Base-by-base conservation (phyloP, 2,888 invertebrate genomes). In the Heliconius aoede region DNA sequence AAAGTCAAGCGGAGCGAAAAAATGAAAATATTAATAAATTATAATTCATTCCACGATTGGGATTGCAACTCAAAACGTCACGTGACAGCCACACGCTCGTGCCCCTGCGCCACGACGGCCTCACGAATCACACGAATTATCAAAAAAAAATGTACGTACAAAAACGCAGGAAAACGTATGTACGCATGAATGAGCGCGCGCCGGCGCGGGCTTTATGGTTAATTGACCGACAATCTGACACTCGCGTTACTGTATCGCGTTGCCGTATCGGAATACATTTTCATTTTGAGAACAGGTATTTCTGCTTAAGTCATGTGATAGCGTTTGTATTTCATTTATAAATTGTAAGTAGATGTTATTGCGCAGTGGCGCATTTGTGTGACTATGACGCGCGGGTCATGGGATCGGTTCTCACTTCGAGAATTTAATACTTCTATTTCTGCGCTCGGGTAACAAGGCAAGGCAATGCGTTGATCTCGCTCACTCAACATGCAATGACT, bases 181-280 rank as follows among this genome's bases (percentile, higher is more conserved):
- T 8, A 78, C 74, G 80, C 77, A 76, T 81, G 81, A 82, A 82
- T 82, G 82, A 81, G 71, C 72, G 28, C 64, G 79, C 81, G 73
- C 72, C 58, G 55, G 79, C 80, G 82, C 81, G 81, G 83, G 81
- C 67, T 80, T 80, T 80, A 83, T 78, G 82, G 81, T 80, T 82
- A 82, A 81, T 76, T 80, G 81, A 79, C 76, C 79, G 69, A 60
- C 68, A 46, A 72, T 78, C 40, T 76, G 73, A 78, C 76, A 74
- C 76, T 46, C 60, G 51, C 64, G 30, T 64, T 75, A 62, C 71
- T 40, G 40, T 75, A 72, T 72, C 71, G 28, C 46, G 21, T 75
- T 75, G 71, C 71, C 55, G 30, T 75, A 71, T 75, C 58, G 51
- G n/a, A 71, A 71, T 71, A 75, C 55, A 18, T 75, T 64, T 64